Evolutionary conservation across 37 sponge, comb jelly and placozoan species (phyloP).

Genomic region (Halichondria panicea): DNA sequence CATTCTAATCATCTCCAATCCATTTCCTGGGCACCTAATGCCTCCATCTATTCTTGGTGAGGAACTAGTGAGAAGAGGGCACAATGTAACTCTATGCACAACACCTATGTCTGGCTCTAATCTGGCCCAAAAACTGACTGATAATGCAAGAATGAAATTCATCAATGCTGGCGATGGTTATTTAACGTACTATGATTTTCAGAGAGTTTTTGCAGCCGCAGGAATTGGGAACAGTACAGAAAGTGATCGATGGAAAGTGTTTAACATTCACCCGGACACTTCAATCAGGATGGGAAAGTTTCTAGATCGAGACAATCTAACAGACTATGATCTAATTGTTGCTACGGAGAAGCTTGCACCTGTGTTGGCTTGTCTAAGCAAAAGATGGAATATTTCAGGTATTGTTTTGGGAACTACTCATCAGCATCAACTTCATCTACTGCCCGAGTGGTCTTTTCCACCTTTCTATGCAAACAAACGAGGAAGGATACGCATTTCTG

Average conservation of each 20-base stretch:
- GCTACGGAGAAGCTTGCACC: not conserved
- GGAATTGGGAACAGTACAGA: not conserved
- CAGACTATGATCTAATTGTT: not conserved
- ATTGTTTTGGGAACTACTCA: not conserved
- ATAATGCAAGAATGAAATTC: not conserved
- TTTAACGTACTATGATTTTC: not conserved
- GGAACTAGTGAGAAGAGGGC: conserved; percentile 44
- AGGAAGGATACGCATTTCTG: not conserved
- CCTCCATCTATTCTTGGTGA: conserved; percentile 36
- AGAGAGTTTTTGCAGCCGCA: not conserved
- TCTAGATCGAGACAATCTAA: not conserved
- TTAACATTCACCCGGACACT: not conserved
- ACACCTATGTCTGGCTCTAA: not conserved
- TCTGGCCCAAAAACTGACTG: not conserved
- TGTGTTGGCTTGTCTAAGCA: not conserved
- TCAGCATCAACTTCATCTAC: not conserved
- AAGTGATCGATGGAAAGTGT: not conserved
- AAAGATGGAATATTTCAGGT: conserved; percentile 10
- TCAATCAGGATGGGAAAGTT: not conserved
- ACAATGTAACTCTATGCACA: conserved; percentile 47
- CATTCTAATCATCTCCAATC: conserved; percentile 19
- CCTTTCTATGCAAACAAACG: not conserved
- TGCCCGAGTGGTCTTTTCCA: conserved; percentile 19
- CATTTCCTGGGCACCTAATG: conserved; percentile 9
- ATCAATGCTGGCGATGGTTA: not conserved